Evolutionary conservation across 2,888 invertebrate genomes (phyloP), one percentile per base, ranked within the genome.

Genomic region (Dioctria rufipes): DNA sequence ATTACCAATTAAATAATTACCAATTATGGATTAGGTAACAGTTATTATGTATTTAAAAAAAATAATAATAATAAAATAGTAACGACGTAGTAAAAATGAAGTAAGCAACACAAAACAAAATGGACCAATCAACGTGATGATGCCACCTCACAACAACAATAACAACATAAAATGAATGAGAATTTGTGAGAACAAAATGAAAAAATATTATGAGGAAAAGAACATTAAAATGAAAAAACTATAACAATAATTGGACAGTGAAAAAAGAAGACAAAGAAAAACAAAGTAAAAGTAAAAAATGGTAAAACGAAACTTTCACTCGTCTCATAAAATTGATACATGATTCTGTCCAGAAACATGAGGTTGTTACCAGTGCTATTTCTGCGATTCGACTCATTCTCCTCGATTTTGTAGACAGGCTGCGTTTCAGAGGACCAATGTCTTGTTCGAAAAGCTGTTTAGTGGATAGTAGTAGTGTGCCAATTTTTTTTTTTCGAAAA

Each of bases 361-460:
- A 88, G 87, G 88, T 94, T 95, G 88, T 94, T 95, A 95, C 95
- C 95, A 94, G 91, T 88, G 94, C 92, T 89, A 95, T 91, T 90
- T 94, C 93, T 87, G 94, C 93, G 91, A 95, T 95, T 90, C 94
- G 92, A 90, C 95, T 95, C 91, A 95, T 94, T 91, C 93, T 92
- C 88, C 94, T 92, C 89, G 95, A 93, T 90, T 93, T 92, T 87
- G 91, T 91, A 85, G 95, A 94, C 85, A 95, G 92, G 86, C 94
- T 94, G 90, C 93, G 92, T 92, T 95, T 96, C 90, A 96, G 91
- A 88, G 95, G 94, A 88, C 93, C 93, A 91, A 96, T 95, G 90
- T 96, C 95, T 91, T 95, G 95, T 91, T 96, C 95, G 94, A 95
- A 96, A 87, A 95, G 91, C 94, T 95, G 92, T 77, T 25, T 58